phyloP scores from a whole-genome alignment of 2,113 vertebrate species.

The Dendropsophus ebraccatus region DNA sequence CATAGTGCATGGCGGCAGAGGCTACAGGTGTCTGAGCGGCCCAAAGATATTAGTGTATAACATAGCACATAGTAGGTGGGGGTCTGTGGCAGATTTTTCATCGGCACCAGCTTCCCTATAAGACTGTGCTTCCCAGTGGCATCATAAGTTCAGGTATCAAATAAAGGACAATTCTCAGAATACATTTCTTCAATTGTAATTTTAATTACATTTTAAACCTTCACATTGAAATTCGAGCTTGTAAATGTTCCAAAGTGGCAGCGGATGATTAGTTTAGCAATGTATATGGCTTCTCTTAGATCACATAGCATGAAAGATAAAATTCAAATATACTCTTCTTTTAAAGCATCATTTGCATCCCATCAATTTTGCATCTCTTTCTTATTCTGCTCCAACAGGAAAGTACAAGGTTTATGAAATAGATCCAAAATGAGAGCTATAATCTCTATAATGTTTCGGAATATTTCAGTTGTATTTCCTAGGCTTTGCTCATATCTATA shows the following conservation, averaged over 20 bases:
- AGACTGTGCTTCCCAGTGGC: no score
- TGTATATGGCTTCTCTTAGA: background rate
- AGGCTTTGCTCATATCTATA: background rate
- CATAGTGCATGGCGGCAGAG: no score
- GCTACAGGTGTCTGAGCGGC: no score
- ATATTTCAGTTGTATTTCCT: background rate
- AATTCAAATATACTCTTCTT: background rate
- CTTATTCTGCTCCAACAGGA: background rate
- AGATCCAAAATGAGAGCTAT: background rate
- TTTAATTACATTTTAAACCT: background rate
- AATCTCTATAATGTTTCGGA: background rate
- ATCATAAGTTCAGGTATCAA: background rate
- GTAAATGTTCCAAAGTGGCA: background rate
- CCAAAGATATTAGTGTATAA: no score
- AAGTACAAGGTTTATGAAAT: background rate
- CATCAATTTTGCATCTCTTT: background rate
- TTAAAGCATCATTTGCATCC: conserved; percentile 10
- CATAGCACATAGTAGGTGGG: no score
- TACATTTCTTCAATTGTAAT: background rate
- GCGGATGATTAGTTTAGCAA: background rate
- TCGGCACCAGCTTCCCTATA: no score
- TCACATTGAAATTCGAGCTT: background rate
- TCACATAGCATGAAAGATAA: background rate
- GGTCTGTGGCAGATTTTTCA: no score
- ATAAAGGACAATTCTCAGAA: background rate